Base-by-base conservation (phyloP, 2,888 invertebrate species). In the Cryptus armator region DNA sequence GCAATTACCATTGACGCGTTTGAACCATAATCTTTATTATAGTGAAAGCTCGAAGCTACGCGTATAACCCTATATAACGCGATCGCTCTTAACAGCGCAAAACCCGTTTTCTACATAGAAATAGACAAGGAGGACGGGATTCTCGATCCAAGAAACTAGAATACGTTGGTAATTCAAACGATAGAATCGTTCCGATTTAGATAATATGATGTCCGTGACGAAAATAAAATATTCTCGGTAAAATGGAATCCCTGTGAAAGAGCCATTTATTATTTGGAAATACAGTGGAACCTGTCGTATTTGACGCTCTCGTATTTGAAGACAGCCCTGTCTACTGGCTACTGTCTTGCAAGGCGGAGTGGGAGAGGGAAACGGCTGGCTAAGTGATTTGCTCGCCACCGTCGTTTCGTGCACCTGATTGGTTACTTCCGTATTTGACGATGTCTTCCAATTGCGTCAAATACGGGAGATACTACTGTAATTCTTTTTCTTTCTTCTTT, bases 1-100 rank as follows among this genome's bases (percentile, higher is more conserved):
- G 81, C 85, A 89, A 87, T 88, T 90, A 90, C 89, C 84, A 75
- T 81, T 66, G 68, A 66, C 53, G 64, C 81, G 78, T 81, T 78
- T 53, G 70, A 81, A 70, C 68, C 74, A 75, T 78, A 81, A 81
- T 78, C 81, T 81, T 81, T 70, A 81, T 84, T 84, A 74, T 66
- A 56, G 53, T 46, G 19, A 67, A 53, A 67, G 62, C 64, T 53
- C 24, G 74, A 72, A 81, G 68, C 48, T 19, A 10, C 12, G 46
- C 56, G 66, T 82, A 66, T 67, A 67, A 77, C 48, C 44, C 37
- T 43, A 44, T 51, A 59, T 64, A 75, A 79, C 62, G 72, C 67
- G 59, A 78, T 78, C 72, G 56, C 72, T 51, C 24, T 51, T 44
- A 37, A 24, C 80, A 24, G 37, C 59, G 62, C 48, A 24, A 32